A percentile compares a stretch with the other conserved stretches of the same genome.
phyloP scores from a whole-genome alignment of 2,888 invertebrate species.

The Proisotoma minuta region DNA sequence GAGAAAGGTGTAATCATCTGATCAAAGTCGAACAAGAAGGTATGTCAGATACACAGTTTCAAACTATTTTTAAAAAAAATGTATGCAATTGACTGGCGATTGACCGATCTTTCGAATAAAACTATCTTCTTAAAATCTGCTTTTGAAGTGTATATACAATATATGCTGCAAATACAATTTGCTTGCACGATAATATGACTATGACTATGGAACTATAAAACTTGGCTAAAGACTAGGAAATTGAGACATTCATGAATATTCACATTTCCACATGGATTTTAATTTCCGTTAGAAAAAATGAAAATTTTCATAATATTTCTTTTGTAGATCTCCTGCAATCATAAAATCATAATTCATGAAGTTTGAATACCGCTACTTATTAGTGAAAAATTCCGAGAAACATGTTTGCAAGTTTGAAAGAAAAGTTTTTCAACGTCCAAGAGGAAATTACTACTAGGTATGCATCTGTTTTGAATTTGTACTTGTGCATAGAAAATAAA shows the following conservation, averaged over 20 bases:
- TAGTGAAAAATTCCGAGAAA: not conserved
- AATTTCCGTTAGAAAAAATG: no score
- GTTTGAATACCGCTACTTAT: not conserved
- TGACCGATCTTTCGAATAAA: no score
- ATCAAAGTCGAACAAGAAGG: no score
- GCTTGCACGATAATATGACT: no score
- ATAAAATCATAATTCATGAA: not conserved
- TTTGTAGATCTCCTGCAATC: not conserved
- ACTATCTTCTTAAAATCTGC: no score
- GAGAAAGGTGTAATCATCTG: no score
- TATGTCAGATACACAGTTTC: no score
- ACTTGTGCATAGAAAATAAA: not conserved
- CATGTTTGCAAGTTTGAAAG: conserved; percentile 55
- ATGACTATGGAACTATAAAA: no score
- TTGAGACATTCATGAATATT: not conserved
- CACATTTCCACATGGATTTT: not conserved
- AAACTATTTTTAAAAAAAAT: no score
- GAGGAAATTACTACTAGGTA: conserved; percentile 53
- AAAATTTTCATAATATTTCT: not conserved
- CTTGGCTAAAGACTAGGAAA: not conserved
- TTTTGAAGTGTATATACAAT: no score
- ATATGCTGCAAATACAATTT: no score
- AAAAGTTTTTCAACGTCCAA: conserved; percentile 55
- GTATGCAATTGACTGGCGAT: no score
- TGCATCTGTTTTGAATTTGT: not conserved